Evolutionary conservation across 2,113 vertebrate genomes (phyloP).

Genomic region (Eudyptes chrysolophus): DNA sequence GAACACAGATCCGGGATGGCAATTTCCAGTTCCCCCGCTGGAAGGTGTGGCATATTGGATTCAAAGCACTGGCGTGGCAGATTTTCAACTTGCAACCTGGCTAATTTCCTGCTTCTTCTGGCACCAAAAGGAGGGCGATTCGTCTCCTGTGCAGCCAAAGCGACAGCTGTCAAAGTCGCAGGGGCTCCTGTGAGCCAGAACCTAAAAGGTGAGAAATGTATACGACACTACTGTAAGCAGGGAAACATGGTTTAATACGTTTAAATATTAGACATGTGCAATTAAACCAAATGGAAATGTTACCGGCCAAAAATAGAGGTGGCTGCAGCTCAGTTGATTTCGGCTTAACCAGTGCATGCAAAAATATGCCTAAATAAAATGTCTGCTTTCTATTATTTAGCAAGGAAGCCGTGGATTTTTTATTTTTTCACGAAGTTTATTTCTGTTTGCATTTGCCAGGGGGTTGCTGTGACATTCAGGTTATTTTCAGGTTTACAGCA

Average conservation of each 20-base stretch:
- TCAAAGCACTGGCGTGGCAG: slow-evolving; percentile 70
- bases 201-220: slow-evolving; percentile 83
- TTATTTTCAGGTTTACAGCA: slow-evolving; percentile 8
- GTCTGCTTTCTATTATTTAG: not conserved
- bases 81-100: slow-evolving; percentile 81
- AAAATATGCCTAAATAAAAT: slow-evolving; percentile 31
- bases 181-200: slow-evolving; percentile 75
- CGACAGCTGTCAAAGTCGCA: slow-evolving; percentile 84
- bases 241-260: slow-evolving; percentile 37
- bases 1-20: slow-evolving; percentile 62
- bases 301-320: not conserved
- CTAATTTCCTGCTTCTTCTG: slow-evolving; percentile 85
- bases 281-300: slow-evolving; percentile 20
- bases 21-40: slow-evolving; percentile 67
- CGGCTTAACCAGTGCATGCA: slow-evolving; percentile 30
- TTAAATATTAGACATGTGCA: slow-evolving; percentile 57
- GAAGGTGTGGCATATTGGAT: slow-evolving; percentile 80
- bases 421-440: not conserved
- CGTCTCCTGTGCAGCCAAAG: slow-evolving; percentile 74
- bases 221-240: slow-evolving; percentile 65
- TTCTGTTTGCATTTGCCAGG: not conserved
- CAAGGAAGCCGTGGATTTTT: not conserved
- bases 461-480: not conserved
- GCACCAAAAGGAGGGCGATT: slow-evolving; percentile 79
- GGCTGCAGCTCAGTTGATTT: not conserved